Base-by-base conservation (phyloP, 92 coral and sea anemone species). In the Paragorgia papillata region DNA sequence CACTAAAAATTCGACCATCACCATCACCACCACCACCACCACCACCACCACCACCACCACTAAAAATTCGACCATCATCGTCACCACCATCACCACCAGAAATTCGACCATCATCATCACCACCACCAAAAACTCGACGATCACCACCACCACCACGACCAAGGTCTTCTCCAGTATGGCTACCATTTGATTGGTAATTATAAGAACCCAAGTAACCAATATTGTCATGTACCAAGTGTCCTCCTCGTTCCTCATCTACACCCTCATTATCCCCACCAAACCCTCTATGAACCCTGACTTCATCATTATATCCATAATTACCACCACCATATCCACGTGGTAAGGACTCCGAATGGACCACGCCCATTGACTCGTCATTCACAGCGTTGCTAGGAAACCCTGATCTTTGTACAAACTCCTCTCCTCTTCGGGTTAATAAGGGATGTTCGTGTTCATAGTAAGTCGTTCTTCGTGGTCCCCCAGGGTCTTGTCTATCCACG, bases 391-490 rank as follows among this genome's bases (percentile, higher is more conserved):
- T 46, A 46, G 62, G 30, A 56, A 56, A 17, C 8, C 62, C 62
- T 19, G 58, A 71, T 58, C 64, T 53, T 41, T 54, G 78, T n/a
- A 71, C 34, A n/a, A 71, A 71, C n/a, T 71, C 78, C 58, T 71
- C 78, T 12, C 78, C 78, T 19, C 78, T 57, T 0, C 64, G 78
- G 34, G 78, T 71, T 35, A 71, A 55, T 27, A 71, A 64, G 32
- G 35, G 30, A 17, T 57, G 37, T 32, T 21, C 26, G 27, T 33
- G 34, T 30, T 29, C 24, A 14, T 50, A 19, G 30, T 53, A 22
- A 15, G 35, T 32, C 1, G 22, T 35, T 8, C 24, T 39, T 68
- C 31, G 4, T 68, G 14, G 59, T 40, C 13, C 65, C 10, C 43
- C 64, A n/a, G 18, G 0, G 32, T 53, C n/a, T 31, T 54, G 48